Conservation (phyloP, 2,888 invertebrate genomes). For the Gryllus longicercus region DNA sequence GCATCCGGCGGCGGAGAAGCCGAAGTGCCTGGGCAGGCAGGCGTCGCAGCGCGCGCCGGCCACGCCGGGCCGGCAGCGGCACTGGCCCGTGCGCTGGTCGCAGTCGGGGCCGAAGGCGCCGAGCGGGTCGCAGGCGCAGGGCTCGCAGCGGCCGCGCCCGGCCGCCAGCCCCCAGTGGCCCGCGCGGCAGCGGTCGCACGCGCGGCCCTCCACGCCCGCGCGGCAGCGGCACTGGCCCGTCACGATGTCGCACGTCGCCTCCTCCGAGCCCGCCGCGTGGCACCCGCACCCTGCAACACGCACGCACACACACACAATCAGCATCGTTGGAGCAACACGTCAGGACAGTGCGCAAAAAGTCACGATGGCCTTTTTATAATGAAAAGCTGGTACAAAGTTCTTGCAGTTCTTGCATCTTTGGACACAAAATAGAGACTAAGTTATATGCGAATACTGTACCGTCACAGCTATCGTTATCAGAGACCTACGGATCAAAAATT, state of each 20-base stretch:
- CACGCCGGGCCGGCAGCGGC: slow-evolving; percentile 73
- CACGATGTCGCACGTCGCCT: slow-evolving; percentile 68
- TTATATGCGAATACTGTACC: too few species aligned
- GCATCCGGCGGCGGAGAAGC: slow-evolving; percentile 73
- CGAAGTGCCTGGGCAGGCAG: slow-evolving; percentile 73
- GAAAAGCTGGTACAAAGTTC: too few species aligned
- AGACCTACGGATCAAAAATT: too few species aligned
- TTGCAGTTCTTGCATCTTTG: too few species aligned
- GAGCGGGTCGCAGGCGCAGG: slow-evolving; percentile 57
- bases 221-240: slow-evolving; percentile 76
- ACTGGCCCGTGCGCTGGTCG: slow-evolving; percentile 71
- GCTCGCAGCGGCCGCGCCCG: slow-evolving; percentile 58
- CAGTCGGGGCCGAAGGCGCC: slow-evolving; percentile 66
- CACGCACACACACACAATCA: neutral
- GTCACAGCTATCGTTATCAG: too few species aligned
- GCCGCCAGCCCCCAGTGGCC: slow-evolving; percentile 75
- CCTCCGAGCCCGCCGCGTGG: slow-evolving; percentile 65
- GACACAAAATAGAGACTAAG: too few species aligned
- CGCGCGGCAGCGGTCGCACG: slow-evolving; percentile 71
- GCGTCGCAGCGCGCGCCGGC: slow-evolving; percentile 68
- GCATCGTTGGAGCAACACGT: too few species aligned
- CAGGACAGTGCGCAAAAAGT: too few species aligned
- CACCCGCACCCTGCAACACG: slow-evolving; percentile 75
- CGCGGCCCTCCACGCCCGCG: slow-evolving; percentile 66
- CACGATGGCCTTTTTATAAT: too few species aligned